A percentile compares a stretch with the other conserved stretches of the same genome.
Conservation (phyloP, 2,797 vertebrate species). For the Danio albolineatus region DNA sequence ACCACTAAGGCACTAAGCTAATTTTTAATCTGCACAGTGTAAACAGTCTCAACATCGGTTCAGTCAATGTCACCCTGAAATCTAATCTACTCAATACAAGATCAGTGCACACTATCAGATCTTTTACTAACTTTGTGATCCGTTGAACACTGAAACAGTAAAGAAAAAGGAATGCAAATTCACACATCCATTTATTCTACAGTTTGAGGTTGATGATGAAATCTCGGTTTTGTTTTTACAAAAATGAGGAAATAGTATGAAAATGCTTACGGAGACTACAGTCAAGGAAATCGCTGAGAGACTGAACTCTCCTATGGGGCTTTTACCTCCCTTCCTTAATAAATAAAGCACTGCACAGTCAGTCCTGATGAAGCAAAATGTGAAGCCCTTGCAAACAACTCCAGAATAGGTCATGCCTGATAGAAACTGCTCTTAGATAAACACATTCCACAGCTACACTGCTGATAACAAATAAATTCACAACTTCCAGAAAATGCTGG, state of each 20-base stretch:
- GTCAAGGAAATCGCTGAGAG: constrained; percentile 22
- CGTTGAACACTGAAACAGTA: too few relatives aligned
- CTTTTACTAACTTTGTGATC: not conserved
- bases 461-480: not conserved
- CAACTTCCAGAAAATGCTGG: not conserved
- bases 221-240: not conserved
- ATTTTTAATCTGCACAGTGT: not conserved
- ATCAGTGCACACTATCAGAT: not conserved
- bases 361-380: constrained; percentile 30
- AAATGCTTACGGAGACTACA: not conserved
- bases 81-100: not conserved
- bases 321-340: constrained; percentile 14
- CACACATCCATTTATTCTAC: not conserved
- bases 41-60: constrained; percentile 1
- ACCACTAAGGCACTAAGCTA: not conserved
- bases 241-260: not conserved
- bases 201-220: not conserved
- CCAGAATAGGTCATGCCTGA: not conserved
- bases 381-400: constrained; percentile 2
- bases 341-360: constrained; percentile 13
- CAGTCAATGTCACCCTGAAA: not conserved
- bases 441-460: not conserved
- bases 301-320: not conserved
- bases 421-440: not conserved
- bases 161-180: not conserved